Evolutionary conservation across 2,888 invertebrate genomes (phyloP).

Genomic region (Trichogramma dendrolimi): DNA sequence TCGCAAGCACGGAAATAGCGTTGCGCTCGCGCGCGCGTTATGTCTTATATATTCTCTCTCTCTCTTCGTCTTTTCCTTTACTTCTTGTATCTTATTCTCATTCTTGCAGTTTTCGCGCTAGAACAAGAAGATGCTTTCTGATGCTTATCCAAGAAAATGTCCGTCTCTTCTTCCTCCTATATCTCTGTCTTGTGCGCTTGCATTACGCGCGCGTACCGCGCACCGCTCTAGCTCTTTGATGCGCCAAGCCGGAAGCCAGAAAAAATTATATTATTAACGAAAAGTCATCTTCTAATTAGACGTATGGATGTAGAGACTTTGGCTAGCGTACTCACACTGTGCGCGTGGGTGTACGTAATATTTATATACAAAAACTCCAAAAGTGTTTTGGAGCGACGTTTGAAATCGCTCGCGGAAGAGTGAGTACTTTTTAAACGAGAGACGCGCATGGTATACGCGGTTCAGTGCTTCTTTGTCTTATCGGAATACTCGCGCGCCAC

Average conservation of each 20-base stretch:
- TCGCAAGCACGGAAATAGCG: background rate
- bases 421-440: background rate
- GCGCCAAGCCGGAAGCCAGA: too few relatives aligned
- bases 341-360: background rate
- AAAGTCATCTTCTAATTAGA: too few relatives aligned
- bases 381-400: background rate
- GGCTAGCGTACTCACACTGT: background rate
- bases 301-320: too few relatives aligned
- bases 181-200: too few relatives aligned
- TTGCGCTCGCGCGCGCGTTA: background rate
- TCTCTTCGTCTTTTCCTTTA: background rate
- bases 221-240: background rate
- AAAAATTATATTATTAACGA: too few relatives aligned
- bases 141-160: too few relatives aligned
- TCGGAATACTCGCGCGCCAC: background rate
- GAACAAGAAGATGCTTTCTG: too few relatives aligned
- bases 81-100: background rate
- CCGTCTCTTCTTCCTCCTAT: too few relatives aligned
- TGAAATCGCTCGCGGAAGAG: background rate
- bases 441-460: background rate
- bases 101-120: too few relatives aligned
- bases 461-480: background rate
- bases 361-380: slow-evolving; percentile 1
- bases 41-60: background rate
- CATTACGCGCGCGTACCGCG: background rate